These are phyloP conservation scores for Drosophila antonietae DNA, from an alignment of 2,888 invertebrate genomes.

Conservation along the genomic window DNA sequence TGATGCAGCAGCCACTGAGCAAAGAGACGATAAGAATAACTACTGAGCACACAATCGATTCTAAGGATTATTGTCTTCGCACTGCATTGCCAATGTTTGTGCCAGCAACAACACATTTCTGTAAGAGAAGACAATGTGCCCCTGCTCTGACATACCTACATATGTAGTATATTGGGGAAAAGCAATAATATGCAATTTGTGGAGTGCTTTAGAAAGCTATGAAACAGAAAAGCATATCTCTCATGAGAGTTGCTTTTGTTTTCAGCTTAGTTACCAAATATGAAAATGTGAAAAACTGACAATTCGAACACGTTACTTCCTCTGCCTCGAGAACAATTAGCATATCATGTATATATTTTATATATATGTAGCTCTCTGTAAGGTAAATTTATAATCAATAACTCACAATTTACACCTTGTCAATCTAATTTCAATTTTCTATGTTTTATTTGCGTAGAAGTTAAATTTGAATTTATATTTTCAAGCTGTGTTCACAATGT, in stretches of 20 bases:
- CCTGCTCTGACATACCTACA: not conserved
- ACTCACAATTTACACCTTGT: too few species aligned
- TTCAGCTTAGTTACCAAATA: too few species aligned
- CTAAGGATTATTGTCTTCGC: conserved; percentile 8
- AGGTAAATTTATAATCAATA: too few species aligned
- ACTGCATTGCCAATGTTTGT: not conserved
- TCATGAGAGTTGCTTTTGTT: too few species aligned
- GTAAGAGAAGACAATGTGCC: too few species aligned
- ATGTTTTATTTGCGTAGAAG: too few species aligned
- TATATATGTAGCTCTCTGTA: too few species aligned
- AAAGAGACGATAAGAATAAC: conserved; percentile 33
- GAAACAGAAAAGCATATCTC: not conserved
- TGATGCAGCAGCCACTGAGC: conserved; percentile 32
- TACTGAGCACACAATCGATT: conserved; percentile 8
- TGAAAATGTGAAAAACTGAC: not conserved
- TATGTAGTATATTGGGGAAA: not conserved
- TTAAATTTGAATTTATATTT: too few species aligned
- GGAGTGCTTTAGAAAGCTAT: not conserved
- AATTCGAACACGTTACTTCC: not conserved
- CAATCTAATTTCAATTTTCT: too few species aligned
- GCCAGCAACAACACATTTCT: not conserved
- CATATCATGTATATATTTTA: too few species aligned
- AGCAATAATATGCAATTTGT: not conserved
- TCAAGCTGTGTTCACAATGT: too few species aligned
- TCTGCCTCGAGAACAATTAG: not conserved